Evolutionary conservation across 2,113 vertebrate species (phyloP), one percentile per base, ranked within the genome.

Genomic region (Scomber japonicus): DNA sequence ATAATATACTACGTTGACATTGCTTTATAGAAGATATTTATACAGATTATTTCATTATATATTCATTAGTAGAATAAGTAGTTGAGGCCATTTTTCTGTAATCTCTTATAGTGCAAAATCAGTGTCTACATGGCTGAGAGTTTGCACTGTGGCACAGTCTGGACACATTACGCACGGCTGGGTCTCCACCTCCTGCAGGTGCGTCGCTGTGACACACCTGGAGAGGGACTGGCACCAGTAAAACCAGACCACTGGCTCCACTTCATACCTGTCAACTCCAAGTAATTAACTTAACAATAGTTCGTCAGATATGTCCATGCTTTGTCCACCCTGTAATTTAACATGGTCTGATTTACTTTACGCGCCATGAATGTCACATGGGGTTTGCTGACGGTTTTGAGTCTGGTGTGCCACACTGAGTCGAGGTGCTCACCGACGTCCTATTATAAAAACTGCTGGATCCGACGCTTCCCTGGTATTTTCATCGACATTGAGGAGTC

Each of bases 401-500:
- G 78, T 60, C 74, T 94, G 89, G 60, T 91, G 10, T 80, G 70
- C 72, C 50, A 76, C 27, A 77, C 93, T 0, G 90, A 93, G 15
- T 56, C 93, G 0, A 93, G 95, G 63, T 99, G 98, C 93, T 96
- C 96, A 0, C 96, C 96, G 46, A 96, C 94, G 0, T 75, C 92
- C 0, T 97, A 97, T 57, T 97, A 97, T 71, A 96, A 96, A 65
- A 94, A 96, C 92, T 99, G 98, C 92, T 98, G 98, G 98, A 98
- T 99, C 69, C 95, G 95, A 14, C 96, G 96, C 16, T 97, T 97
- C 80, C 96, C 97, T 0, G 97, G 97, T 0, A 88, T 98, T 3
- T 93, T 93, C 4, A 60, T 99, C 35, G 95, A 98, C 31, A 75
- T 97, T 27, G 94, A 93, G 80, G 96, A 94, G 14, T 99, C 98